phyloP scores from a whole-genome alignment of 2,888 invertebrate species.

The Keiferia lycopersicella region DNA sequence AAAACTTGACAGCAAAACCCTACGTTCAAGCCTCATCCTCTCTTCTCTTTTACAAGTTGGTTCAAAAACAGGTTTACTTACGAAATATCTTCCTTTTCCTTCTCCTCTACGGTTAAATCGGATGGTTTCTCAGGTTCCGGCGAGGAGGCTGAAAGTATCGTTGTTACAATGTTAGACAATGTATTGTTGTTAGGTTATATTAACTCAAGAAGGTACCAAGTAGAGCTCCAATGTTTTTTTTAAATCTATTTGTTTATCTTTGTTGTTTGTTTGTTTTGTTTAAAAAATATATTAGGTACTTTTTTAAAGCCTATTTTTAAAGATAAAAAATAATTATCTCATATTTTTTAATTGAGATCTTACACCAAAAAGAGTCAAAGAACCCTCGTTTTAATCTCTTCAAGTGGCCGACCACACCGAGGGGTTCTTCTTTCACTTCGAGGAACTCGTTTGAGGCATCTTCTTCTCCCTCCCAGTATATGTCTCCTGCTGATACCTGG shows the following conservation, averaged over 20 bases:
- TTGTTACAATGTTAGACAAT: too few relatives aligned
- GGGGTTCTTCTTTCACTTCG: constrained; percentile 59
- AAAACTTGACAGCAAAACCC: too few relatives aligned
- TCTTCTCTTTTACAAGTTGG: background rate
- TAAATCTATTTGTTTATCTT: too few relatives aligned
- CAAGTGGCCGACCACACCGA: constrained; percentile 44
- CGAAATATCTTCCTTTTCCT: background rate
- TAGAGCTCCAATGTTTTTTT: too few relatives aligned
- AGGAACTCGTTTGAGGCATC: constrained; percentile 65
- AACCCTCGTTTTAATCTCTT: constrained; percentile 48
- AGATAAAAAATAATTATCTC: too few relatives aligned
- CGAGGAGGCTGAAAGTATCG: background rate
- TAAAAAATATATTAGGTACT: too few relatives aligned
- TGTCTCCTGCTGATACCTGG: constrained; percentile 61
- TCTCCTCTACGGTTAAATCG: background rate
- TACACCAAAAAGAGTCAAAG: constrained; percentile 37
- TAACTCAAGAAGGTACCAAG: too few relatives aligned
- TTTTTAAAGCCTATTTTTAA: too few relatives aligned
- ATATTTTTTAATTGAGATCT: too few relatives aligned
- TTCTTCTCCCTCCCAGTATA: constrained; percentile 70
- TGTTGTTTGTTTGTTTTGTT: too few relatives aligned
- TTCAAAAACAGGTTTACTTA: background rate
- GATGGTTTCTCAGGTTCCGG: background rate
- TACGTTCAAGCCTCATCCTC: too few relatives aligned
- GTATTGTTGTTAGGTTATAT: background rate